Base-by-base conservation (phyloP, 2,113 vertebrate species). In the Tychaedon coryphoeus region DNA sequence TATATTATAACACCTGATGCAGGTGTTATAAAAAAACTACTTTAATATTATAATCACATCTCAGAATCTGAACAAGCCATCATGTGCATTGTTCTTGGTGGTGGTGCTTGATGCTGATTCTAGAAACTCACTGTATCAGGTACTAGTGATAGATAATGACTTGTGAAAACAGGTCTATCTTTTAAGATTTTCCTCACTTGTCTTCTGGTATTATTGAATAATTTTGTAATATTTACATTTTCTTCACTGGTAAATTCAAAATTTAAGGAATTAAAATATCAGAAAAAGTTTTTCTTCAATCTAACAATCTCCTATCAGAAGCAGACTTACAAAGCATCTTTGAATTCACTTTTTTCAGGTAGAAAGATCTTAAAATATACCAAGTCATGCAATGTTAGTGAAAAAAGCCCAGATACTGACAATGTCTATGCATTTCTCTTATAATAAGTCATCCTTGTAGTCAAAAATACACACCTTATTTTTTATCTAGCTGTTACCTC, bases 361-460 rank as follows among this genome's bases (percentile, higher is more conserved):
- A 1, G 28, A 33, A 78, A 69, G 13, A 31, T 48, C 43, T 69
- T 72, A 57, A 75, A 87, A 36, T 40, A 92, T 14, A 5, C 3
- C 23, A 88, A 73, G 42, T 73, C 23, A 42, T 14, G 8, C 15
- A 83, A 16, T 13, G 3, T 22, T 0, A 0, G 7, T 60, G 25
- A 58, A 84, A 71, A 84, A 66, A 80, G 2, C 6, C 10, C 12
- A 36, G 36, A 36, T 56, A 43, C 9, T 3, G 2, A 78, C 7
- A 47, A 51, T 17, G 1, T 8, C 47, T 31, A 28, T 56, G 12
- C 9, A n/a, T 82, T 86, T 92, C 48, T 83, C 62, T 36, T 64
- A 14, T 20, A 47, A 24, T 14, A 77, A 70, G 14, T 48, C 26
- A 84, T 74, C 5, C 34, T 71, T 47, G 14, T 42, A 56, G 43